phyloP scores from a whole-genome alignment of 1,140 invertebrate genomes.

The Ips typographus region DNA sequence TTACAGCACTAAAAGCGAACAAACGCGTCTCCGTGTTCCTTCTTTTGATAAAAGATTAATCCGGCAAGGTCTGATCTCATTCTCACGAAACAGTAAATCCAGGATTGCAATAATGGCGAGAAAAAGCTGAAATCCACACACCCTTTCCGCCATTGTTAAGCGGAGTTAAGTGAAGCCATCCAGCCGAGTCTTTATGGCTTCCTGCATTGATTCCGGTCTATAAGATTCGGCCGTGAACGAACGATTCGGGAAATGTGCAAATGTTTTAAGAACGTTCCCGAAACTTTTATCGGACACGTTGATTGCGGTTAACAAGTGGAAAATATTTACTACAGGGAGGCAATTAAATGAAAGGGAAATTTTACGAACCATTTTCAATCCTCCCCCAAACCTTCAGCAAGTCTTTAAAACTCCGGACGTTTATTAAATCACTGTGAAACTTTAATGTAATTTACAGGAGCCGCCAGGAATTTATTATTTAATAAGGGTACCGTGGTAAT shows the following conservation, averaged over 20 bases:
- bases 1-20: no score
- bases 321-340: neutral
- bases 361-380: neutral
- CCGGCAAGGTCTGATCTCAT: slow-evolving; percentile 19
- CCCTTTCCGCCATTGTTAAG: slow-evolving; percentile 31
- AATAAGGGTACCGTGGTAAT: neutral
- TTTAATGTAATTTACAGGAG: slow-evolving; percentile 5
- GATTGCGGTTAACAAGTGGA: neutral
- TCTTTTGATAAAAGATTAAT: slow-evolving; percentile 24
- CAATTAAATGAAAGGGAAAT: slow-evolving; percentile 4
- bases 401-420: neutral
- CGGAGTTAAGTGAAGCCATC: slow-evolving; percentile 32
- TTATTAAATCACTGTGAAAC: slow-evolving; percentile 6
- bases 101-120: slow-evolving; percentile 27
- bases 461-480: slow-evolving; percentile 5
- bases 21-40: neutral
- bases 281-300: slow-evolving; percentile 7
- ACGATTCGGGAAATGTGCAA: slow-evolving; percentile 29
- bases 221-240: slow-evolving; percentile 12
- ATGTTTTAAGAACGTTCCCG: slow-evolving; percentile 28
- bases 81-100: slow-evolving; percentile 25
- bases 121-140: slow-evolving; percentile 26
- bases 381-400: neutral
- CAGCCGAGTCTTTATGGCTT: slow-evolving; percentile 31
- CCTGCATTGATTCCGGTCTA: slow-evolving; percentile 33